These are phyloP conservation scores for Acronicta alni DNA, from an alignment of 2,888 invertebrate genomes.

Conservation along the genomic window DNA sequence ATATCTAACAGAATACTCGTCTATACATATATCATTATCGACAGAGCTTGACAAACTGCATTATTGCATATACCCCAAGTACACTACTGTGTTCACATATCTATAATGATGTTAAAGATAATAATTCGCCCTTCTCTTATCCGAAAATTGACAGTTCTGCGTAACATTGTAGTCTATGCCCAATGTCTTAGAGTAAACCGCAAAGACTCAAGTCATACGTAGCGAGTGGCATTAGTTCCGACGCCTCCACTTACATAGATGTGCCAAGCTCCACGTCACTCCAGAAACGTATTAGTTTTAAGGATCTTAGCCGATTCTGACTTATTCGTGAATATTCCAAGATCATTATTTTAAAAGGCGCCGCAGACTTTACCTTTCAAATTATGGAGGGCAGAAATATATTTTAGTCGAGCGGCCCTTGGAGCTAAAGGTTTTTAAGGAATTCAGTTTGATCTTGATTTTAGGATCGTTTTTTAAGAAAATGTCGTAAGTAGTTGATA, in stretches of 20 bases:
- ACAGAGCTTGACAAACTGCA: too few relatives aligned
- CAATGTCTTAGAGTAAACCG: slow-evolving; percentile 48
- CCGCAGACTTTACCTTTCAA: slow-evolving; percentile 17
- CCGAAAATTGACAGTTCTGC: slow-evolving; percentile 21
- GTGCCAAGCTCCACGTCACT: slow-evolving; percentile 48
- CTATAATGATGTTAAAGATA: too few relatives aligned
- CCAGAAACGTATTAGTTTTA: slow-evolving; percentile 45
- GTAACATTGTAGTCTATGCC: slow-evolving; percentile 25
- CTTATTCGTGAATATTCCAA: slow-evolving; percentile 45
- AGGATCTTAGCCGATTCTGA: slow-evolving; percentile 36
- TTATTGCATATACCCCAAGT: too few relatives aligned
- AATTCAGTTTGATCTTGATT: not conserved
- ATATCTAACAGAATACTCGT: too few relatives aligned
- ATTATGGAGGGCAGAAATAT: slow-evolving; percentile 26
- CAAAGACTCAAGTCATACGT: slow-evolving; percentile 51
- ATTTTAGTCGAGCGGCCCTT: slow-evolving; percentile 5
- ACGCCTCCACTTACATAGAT: slow-evolving; percentile 35
- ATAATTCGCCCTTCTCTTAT: not conserved
- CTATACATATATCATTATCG: too few relatives aligned
- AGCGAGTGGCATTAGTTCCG: slow-evolving; percentile 47
- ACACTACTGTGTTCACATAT: too few relatives aligned
- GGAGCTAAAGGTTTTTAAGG: not conserved
- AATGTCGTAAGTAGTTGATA: not conserved
- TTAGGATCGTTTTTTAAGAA: not conserved
- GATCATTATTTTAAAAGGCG: slow-evolving; percentile 50